Evolutionary conservation across 2,888 invertebrate genomes (phyloP).

Genomic region (Phorcus lineatus): DNA sequence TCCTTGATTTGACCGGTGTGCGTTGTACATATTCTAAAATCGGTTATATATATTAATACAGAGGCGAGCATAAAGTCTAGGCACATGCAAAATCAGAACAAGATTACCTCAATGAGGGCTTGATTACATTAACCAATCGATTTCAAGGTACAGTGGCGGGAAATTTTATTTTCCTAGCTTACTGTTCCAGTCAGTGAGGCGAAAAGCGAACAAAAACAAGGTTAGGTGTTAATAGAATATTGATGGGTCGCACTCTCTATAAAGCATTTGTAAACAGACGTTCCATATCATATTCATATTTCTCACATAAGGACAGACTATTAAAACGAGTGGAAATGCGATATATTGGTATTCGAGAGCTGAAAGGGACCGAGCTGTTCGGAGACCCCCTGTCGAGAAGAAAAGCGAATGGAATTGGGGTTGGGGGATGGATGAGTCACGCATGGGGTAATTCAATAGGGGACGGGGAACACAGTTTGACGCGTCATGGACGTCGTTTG

Average conservation of each 20-base stretch:
- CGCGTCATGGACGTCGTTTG: neutral
- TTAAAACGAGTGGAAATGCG: neutral
- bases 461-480: neutral
- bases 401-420: neutral
- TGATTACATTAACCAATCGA: too few relatives aligned
- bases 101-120: too few relatives aligned
- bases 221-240: neutral
- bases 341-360: neutral
- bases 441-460: neutral
- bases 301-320: neutral
- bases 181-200: too few relatives aligned
- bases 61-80: too few relatives aligned
- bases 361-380: neutral
- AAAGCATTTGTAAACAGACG: neutral
- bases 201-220: neutral
- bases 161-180: too few relatives aligned
- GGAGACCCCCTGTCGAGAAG: neutral
- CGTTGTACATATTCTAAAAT: too few relatives aligned
- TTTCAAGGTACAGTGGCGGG: too few relatives aligned
- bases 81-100: too few relatives aligned
- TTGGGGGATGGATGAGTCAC: neutral
- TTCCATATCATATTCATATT: constrained; percentile 1
- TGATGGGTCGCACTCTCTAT: neutral
- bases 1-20: too few relatives aligned
- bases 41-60: too few relatives aligned